Conservation (phyloP, 2,113 vertebrate genomes). For the Corydoras maculifer region DNA sequence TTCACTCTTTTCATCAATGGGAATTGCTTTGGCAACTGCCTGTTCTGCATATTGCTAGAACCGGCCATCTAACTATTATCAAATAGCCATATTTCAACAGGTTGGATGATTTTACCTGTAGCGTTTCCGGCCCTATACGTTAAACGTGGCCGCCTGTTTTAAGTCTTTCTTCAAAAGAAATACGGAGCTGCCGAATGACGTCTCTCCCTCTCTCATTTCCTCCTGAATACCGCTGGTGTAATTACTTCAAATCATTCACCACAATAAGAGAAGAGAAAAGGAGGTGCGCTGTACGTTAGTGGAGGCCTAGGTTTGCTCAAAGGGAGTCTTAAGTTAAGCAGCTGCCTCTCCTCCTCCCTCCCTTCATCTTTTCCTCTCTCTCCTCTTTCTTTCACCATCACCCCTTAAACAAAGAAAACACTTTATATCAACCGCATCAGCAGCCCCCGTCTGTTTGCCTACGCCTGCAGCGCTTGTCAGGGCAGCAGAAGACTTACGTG, state of each 20-base stretch:
- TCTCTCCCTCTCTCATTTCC: neutral
- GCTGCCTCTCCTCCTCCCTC: constrained; percentile 8
- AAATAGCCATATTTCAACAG: constrained; percentile 5
- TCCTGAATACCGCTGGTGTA: constrained; percentile 11
- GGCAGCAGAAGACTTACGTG: constrained; percentile 47
- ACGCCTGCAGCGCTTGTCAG: constrained; percentile 50
- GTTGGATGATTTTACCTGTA: constrained; percentile 13
- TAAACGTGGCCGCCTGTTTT: neutral
- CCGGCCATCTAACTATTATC: neutral
- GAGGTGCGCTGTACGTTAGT: constrained; percentile 16
- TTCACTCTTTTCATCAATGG: too few species aligned
- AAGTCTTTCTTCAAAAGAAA: constrained; percentile 14
- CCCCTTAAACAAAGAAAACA: constrained; percentile 56
- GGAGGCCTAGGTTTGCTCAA: neutral
- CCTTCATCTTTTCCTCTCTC: neutral
- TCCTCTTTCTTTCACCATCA: neutral
- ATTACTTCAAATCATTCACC: constrained; percentile 41
- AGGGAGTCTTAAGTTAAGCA: constrained; percentile 52
- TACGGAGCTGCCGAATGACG: constrained; percentile 1
- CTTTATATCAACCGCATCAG: constrained; percentile 58
- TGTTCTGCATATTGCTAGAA: too few species aligned
- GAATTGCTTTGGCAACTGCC: too few species aligned
- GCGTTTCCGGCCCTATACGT: neutral
- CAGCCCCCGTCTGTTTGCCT: constrained; percentile 59
- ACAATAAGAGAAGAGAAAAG: constrained; percentile 24